Conservation (phyloP, 2,888 invertebrate species). For the Acrocyrtus sp. region DNA sequence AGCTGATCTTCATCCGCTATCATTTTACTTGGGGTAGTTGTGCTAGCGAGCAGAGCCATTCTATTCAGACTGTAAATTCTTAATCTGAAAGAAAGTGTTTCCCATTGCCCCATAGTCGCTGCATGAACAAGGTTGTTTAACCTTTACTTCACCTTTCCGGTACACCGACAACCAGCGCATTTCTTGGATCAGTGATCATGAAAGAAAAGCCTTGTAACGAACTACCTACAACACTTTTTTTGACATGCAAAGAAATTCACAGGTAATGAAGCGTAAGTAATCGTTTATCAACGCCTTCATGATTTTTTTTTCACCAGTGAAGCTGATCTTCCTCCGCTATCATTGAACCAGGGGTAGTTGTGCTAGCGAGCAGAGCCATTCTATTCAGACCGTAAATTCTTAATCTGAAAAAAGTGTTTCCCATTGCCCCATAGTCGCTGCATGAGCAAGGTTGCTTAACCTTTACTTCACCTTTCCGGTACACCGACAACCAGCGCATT, state of each 20-base stretch:
- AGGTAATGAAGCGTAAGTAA: constrained; percentile 63
- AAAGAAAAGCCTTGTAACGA: constrained; percentile 25
- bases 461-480: constrained; percentile 29
- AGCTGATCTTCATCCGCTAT: no score
- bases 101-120: background rate
- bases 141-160: constrained; percentile 27
- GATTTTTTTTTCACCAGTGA: constrained; percentile 56
- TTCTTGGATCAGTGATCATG: constrained; percentile 43
- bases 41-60: no score
- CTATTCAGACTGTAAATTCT: no score
- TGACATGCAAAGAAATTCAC: constrained; percentile 44
- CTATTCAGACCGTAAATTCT: no score
- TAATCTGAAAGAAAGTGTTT: background rate
- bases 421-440: background rate
- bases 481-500: constrained; percentile 37
- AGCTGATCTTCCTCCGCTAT: no score
- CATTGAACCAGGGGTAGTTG: no score
- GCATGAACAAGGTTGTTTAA: background rate
- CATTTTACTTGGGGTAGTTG: no score
- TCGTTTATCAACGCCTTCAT: constrained; percentile 61
- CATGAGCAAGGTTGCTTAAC: background rate
- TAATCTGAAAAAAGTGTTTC: background rate
- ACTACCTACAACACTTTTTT: constrained; percentile 21
- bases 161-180: constrained; percentile 36
- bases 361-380: no score